Percentiles rank a stretch among this genome's conserved stretches.
phyloP scores from a whole-genome alignment of 2,113 vertebrate species.

The Tiliqua scincoides region DNA sequence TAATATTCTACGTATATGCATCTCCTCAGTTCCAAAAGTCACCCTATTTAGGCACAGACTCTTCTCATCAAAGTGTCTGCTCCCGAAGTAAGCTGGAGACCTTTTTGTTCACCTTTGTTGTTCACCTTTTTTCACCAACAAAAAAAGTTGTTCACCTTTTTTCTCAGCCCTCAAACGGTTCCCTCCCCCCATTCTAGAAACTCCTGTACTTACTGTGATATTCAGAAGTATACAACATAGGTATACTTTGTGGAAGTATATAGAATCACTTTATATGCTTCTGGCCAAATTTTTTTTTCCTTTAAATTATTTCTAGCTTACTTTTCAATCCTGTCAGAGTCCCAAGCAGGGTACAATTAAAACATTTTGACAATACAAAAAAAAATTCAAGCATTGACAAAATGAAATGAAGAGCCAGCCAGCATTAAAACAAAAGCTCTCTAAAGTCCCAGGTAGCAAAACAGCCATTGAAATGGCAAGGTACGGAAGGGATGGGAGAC shows the following conservation, averaged over 20 bases:
- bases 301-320: not conserved
- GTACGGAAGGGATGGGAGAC: too few relatives aligned
- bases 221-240: constrained; percentile 33
- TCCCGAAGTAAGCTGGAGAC: constrained; percentile 21
- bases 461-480: too few relatives aligned
- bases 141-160: constrained; percentile 29
- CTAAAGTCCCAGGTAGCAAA: too few relatives aligned
- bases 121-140: constrained; percentile 15
- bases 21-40: not conserved
- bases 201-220: not conserved
- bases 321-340: not conserved
- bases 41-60: not conserved
- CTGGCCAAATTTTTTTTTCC: not conserved
- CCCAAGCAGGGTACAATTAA: too few relatives aligned
- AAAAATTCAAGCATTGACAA: too few relatives aligned
- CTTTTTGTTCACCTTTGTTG: too few relatives aligned
- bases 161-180: constrained; percentile 15
- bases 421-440: too few relatives aligned
- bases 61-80: not conserved
- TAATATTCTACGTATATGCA: not conserved
- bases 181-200: constrained; percentile 18
- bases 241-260: not conserved
- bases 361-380: too few relatives aligned
- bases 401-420: too few relatives aligned
- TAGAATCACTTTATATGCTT: not conserved